Evolutionary conservation across 1,140 invertebrate species (phyloP).

Genomic region (Tetraneura akinire): DNA sequence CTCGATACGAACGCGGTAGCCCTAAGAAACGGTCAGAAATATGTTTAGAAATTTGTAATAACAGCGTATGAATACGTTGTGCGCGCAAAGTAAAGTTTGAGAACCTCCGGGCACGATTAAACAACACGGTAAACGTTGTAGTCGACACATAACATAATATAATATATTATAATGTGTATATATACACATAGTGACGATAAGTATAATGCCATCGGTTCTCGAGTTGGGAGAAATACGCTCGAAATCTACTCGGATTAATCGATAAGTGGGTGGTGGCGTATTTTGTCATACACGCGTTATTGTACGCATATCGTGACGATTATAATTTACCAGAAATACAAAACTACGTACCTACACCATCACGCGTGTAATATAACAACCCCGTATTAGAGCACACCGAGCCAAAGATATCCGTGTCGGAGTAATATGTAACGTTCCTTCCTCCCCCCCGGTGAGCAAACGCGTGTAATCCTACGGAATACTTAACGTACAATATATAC

Average conservation of each 20-base stretch:
- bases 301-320: not conserved
- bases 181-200: no score
- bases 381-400: not conserved
- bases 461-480: not conserved
- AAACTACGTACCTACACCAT: no score
- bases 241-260: slow-evolving; percentile 15
- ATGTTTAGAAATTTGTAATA: no score
- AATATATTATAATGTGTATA: no score
- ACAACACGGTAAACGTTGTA: not conserved
- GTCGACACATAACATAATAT: no score
- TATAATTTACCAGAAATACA: not conserved
- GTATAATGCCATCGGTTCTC: not conserved
- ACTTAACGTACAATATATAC: no score
- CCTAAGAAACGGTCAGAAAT: no score
- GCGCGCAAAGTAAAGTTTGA: slow-evolving; percentile 28
- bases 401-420: not conserved
- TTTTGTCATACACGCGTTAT: slow-evolving; percentile 10
- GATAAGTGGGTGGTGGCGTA: slow-evolving; percentile 4
- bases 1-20: no score
- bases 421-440: not conserved
- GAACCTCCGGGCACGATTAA: not conserved
- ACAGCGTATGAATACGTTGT: no score
- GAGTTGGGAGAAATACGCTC: not conserved
- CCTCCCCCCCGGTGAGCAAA: not conserved
- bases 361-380: not conserved